Base-by-base conservation (phyloP, 2,888 invertebrate species). In the Parelbella ahira region DNA sequence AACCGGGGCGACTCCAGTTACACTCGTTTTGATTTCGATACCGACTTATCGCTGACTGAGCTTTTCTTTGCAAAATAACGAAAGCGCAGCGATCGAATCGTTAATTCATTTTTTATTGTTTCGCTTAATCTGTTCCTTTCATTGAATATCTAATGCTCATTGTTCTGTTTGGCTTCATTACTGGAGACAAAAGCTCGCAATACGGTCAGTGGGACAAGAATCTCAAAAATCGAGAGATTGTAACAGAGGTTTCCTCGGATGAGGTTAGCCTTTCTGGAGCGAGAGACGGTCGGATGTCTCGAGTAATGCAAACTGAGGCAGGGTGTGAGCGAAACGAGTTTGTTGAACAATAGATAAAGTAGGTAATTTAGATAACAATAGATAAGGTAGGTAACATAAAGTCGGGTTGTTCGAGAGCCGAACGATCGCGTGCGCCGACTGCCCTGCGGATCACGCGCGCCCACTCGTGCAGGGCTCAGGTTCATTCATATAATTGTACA, bases 181-280 rank as follows among this genome's bases (percentile, higher is more conserved):
- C 53, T 43, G 44, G 52, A 52, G 59, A 70, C 58, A 73, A 74
- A 68, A 70, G 46, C 52, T 55, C 54, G 51, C 51, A 57, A 60
- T 51, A 59, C 68, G 77, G 76, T 77, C 64, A 76, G 66, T 74
- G 56, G 78, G 68, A 62, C 75, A 62, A 61, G 59, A 49, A 58
- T 50, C 21, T 29, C 30, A 18, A 47, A 56, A 60, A 59, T 55
- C 51, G 49, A 52, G 47, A 51, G 60, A 60, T 64, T 60, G 56
- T 54, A 57, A 63, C 65, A 18, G 13, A 23, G 29, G n/a, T n/a
- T n/a, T n/a, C n/a, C n/a, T n/a, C n/a, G n/a, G n/a, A n/a, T n/a
- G n/a, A n/a, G n/a, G n/a, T n/a, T n/a, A n/a, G n/a, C n/a, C n/a
- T n/a, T n/a, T n/a, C n/a, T n/a, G n/a, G n/a, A n/a, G n/a, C n/a